Evolutionary conservation across 2,888 invertebrate species (phyloP).

Genomic region (Phyllotreta cruciferae): DNA sequence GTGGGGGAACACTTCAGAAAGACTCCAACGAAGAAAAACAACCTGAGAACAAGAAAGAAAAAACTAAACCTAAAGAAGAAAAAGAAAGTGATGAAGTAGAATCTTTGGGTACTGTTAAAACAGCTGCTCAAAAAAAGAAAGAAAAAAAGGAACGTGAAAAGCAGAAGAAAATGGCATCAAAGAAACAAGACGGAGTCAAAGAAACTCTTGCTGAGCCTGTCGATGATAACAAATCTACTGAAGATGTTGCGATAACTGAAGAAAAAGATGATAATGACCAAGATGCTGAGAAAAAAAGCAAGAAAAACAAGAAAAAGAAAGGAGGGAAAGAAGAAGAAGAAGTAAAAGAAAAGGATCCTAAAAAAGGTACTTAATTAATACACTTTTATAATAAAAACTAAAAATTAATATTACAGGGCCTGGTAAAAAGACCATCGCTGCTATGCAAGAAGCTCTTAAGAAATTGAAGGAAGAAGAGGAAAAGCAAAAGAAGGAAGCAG

Average conservation of each 20-base stretch:
- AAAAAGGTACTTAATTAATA: conserved; percentile 60
- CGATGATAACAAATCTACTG: conserved; percentile 46
- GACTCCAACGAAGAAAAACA: conserved; percentile 24
- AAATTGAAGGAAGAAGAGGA: conserved; percentile 92
- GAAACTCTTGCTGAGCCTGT: conserved; percentile 28
- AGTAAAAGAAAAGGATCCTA: conserved; percentile 59
- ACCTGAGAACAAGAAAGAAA: conserved; percentile 58
- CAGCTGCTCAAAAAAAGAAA: conserved; percentile 88
- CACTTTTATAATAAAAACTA: background rate
- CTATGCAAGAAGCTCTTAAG: conserved; percentile 91
- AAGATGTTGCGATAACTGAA: conserved; percentile 58
- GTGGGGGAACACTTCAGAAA: conserved; percentile 37
- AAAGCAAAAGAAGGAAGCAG: conserved; percentile 73
- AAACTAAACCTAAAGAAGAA: conserved; percentile 60
- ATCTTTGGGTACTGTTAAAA: conserved; percentile 68
- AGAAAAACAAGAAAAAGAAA: conserved; percentile 52
- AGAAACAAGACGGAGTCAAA: conserved; percentile 51
- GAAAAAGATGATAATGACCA: conserved; percentile 62
- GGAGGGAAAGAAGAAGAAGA: conserved; percentile 51
- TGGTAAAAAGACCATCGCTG: conserved; percentile 84
- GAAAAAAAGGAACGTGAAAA: conserved; percentile 86
- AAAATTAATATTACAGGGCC: conserved; percentile 66
- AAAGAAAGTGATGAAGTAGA: conserved; percentile 26
- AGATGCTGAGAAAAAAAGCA: conserved; percentile 44
- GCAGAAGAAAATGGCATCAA: conserved; percentile 75